Evolutionary conservation across 37 sponge, comb jelly and placozoan species (phyloP), one percentile per base, ranked within the genome.

Genomic region (Beroe forskalii): DNA sequence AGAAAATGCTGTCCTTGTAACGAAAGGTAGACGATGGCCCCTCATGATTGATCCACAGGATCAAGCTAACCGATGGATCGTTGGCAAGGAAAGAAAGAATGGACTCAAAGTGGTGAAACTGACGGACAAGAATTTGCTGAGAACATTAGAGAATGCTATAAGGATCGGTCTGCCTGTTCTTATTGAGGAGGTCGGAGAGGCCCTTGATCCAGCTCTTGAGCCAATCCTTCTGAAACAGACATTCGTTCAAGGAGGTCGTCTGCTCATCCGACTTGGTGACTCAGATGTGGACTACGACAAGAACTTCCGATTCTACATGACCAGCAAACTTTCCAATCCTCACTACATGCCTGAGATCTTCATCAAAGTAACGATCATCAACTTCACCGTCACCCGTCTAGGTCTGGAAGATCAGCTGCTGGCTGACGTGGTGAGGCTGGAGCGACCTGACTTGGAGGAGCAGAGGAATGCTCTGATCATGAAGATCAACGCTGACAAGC

Each of bases 21-120:
- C 96, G 36, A 92, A 95, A 62, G 95, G 95, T 42, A 92, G 95
- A 36, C 90, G 99, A 61, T 99, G 99, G 99, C 97, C 99, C 24
- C 92, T 99, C 23, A 96, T 99, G 97, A 99, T 99, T 60, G 99
- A 99, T 48, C 99, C 99, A n/a, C 99, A 99, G 92, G 99, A 96
- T 64, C 89, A 96, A 93, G 98, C 98, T 27, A 96, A 96, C 67
- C 92, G 99, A 19, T 98, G 99, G 99, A 91, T 98, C 36, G 90
- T 93, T 39, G 93, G 91, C 64, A 95, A 92, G 93, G 99, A 98
- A 90, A 62, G 76, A 14, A 94, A 93, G 62, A 98, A 99, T 91
- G 99, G 97, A 0, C 92, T 99, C 24, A 96, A 96, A 60, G 93
- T 97, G 32, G 95, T 99, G 89, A 99, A 99, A 64, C 94, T 96